A percentile compares a stretch with the other conserved stretches of the same genome.
These are phyloP conservation scores for Synchiropus splendidus DNA, from an alignment of 2,113 vertebrate species.

Conservation along the genomic window DNA sequence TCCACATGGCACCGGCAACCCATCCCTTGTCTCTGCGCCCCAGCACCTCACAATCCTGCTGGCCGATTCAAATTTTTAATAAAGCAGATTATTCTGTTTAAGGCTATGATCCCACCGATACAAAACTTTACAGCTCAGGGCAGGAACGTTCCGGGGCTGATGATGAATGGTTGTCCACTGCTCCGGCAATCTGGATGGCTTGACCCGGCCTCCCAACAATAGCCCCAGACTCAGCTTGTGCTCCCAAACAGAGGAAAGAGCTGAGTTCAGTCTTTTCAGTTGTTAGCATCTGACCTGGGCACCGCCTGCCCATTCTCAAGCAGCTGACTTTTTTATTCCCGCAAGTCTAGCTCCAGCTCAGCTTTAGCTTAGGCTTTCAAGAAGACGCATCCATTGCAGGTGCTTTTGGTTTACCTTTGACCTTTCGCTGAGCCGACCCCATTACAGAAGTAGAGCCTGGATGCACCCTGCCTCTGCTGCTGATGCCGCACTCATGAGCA, in stretches of 20 bases:
- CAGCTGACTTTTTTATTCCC: constrained; percentile 67
- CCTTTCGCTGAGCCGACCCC: constrained; percentile 52
- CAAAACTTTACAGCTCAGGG: constrained; percentile 21
- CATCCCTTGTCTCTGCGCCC: too few species aligned
- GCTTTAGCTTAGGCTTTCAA: constrained; percentile 48
- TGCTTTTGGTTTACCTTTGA: constrained; percentile 63
- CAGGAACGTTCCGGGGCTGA: constrained; percentile 23
- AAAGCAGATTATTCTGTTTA: background rate
- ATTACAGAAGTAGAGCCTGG: constrained; percentile 57
- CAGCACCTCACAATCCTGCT: too few species aligned
- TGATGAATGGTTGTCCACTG: constrained; percentile 67
- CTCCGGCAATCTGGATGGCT: constrained; percentile 58
- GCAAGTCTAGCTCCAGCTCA: constrained; percentile 41
- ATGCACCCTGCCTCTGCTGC: constrained; percentile 46
- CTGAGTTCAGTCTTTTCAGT: constrained; percentile 67
- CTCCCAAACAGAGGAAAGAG: constrained; percentile 57
- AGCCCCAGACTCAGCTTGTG: constrained; percentile 54
- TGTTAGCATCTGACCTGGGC: constrained; percentile 55
- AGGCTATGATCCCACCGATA: constrained; percentile 20
- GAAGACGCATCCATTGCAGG: constrained; percentile 61
- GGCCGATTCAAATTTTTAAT: background rate
- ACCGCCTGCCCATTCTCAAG: constrained; percentile 55
- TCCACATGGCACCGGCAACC: too few species aligned
- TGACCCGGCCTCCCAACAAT: constrained; percentile 53
- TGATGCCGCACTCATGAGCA: constrained; percentile 30